A percentile compares a stretch with the other conserved stretches of the same genome.
These are phyloP conservation scores for Gymnocheta viridis DNA, from an alignment of 2,888 invertebrate genomes.

Conservation along the genomic window DNA sequence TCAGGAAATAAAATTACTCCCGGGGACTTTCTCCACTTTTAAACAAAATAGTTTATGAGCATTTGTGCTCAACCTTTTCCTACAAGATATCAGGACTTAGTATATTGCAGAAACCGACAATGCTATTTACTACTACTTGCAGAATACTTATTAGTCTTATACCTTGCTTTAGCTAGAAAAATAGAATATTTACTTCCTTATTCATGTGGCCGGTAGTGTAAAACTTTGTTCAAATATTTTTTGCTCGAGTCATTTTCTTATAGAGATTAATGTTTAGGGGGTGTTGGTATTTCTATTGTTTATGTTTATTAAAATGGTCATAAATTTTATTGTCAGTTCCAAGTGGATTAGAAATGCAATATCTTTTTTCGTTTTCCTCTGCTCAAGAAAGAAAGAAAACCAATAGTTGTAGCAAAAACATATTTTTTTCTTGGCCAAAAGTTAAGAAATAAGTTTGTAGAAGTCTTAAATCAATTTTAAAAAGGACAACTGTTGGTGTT, in stretches of 20 bases:
- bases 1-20: no score
- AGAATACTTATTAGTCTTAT: no score
- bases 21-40: no score
- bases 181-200: neutral
- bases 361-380: neutral
- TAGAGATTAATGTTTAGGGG: neutral
- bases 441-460: conserved; percentile 15
- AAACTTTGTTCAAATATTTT: conserved; percentile 23
- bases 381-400: neutral
- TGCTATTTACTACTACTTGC: no score
- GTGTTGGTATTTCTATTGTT: conserved; percentile 14
- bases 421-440: neutral
- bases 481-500: conserved; percentile 41
- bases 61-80: no score
- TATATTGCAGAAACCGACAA: no score
- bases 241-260: neutral
- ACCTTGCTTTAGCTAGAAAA: no score
- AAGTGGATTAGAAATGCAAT: conserved; percentile 67
- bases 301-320: conserved; percentile 64
- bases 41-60: no score
- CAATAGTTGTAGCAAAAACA: conserved; percentile 17
- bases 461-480: conserved; percentile 48
- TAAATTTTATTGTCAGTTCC: conserved; percentile 68
- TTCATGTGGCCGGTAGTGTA: neutral
- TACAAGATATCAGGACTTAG: no score